Percentiles rank a stretch among this genome's conserved stretches.
Evolutionary conservation across 1,140 invertebrate genomes (phyloP).

Genomic region (Lepidurus apus): DNA sequence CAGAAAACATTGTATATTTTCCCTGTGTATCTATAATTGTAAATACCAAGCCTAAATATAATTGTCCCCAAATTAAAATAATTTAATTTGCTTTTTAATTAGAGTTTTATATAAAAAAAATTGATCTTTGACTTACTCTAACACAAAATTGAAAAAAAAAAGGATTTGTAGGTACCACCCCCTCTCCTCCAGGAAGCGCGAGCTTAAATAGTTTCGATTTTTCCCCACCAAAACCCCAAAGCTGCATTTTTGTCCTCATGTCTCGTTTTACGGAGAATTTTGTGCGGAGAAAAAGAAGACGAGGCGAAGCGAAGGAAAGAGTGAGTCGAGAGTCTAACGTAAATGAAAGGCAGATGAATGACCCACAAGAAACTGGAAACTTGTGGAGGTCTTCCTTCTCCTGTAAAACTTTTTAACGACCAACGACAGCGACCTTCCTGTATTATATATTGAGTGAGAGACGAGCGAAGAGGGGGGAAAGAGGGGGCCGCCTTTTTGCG

Average conservation of each 20-base stretch:
- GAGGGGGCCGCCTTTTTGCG: neutral
- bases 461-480: too few relatives aligned
- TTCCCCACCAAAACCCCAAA: neutral
- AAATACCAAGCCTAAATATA: constrained; percentile 22
- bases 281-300: neutral
- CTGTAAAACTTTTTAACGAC: constrained; percentile 16
- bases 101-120: neutral
- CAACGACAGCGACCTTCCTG: constrained; percentile 9
- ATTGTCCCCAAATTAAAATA: constrained; percentile 22
- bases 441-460: neutral
- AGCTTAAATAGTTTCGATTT: neutral
- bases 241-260: constrained; percentile 2
- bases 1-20: constrained; percentile 13
- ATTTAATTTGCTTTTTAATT: neutral
- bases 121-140: too few relatives aligned
- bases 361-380: constrained; percentile 8
- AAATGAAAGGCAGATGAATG: constrained; percentile 22
- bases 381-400: neutral
- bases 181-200: neutral
- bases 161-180: neutral
- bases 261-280: constrained; percentile 5
- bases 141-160: neutral
- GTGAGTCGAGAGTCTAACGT: neutral
- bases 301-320: neutral
- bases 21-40: constrained; percentile 22